Evolutionary conservation across 1,140 invertebrate genomes (phyloP).

Genomic region (Pygmarrhopalites habei): DNA sequence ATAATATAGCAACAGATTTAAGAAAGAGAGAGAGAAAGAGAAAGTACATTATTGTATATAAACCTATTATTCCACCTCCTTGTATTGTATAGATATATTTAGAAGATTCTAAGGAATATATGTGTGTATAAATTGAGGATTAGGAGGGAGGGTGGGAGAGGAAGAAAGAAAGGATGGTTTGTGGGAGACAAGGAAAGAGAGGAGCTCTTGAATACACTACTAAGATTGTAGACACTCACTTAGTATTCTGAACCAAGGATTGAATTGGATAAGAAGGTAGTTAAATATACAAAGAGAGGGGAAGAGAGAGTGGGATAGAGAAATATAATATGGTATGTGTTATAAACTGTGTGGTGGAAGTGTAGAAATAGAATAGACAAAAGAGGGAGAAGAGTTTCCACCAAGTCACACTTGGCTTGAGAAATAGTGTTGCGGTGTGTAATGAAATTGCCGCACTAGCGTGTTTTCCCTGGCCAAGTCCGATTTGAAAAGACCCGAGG

Average conservation of each 20-base stretch:
- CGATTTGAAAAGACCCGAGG: slow-evolving; percentile 30
- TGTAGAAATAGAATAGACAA: background rate
- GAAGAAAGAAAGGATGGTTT: too few relatives aligned
- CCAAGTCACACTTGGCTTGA: background rate
- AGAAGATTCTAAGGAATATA: too few relatives aligned
- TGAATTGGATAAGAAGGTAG: background rate
- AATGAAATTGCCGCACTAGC: slow-evolving; percentile 31
- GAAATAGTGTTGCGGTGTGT: slow-evolving; percentile 5
- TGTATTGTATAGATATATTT: too few relatives aligned
- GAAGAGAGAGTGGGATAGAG: too few relatives aligned
- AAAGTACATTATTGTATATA: too few relatives aligned
- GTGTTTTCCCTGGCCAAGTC: slow-evolving; percentile 21
- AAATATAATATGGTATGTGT: background rate
- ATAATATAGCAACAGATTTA: too few relatives aligned
- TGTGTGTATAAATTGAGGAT: too few relatives aligned
- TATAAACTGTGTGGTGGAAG: background rate
- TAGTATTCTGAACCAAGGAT: background rate
- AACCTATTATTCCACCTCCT: too few relatives aligned
- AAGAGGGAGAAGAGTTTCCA: background rate
- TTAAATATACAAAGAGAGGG: background rate
- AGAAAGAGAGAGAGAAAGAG: too few relatives aligned
- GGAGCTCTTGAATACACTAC: background rate
- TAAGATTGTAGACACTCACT: background rate
- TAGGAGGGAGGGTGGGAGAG: too few relatives aligned
- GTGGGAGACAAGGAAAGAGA: too few relatives aligned